A percentile compares a stretch with the other conserved stretches of the same genome.
Conservation (phyloP, 2,113 vertebrate genomes). For the Dromiciops gliroides region DNA sequence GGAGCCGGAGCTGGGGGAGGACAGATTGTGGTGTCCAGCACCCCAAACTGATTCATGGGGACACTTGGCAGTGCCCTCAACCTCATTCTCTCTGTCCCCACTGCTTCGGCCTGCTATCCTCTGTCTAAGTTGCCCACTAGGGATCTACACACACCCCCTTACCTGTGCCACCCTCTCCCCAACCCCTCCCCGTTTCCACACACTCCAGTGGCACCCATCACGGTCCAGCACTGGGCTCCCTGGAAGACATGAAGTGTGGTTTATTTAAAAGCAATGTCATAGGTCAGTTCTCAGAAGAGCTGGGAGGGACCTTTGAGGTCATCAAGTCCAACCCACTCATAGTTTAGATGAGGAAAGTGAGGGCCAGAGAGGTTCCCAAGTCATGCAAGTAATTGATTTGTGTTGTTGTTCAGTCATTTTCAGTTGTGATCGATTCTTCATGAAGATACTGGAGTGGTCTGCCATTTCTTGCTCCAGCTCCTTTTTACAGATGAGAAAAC, state of each 20-base stretch:
- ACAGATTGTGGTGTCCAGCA: not conserved
- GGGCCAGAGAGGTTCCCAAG: not conserved
- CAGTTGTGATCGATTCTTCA: not conserved
- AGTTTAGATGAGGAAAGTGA: not conserved
- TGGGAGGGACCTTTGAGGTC: not conserved
- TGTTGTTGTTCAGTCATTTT: not conserved
- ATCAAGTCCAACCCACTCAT: not conserved
- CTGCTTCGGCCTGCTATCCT: not conserved
- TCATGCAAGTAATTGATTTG: not conserved
- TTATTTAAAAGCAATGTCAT: not conserved
- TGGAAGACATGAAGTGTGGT: not conserved
- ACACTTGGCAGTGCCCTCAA: not conserved
- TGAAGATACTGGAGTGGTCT: not conserved
- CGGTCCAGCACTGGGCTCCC: not conserved
- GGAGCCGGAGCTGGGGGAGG: not conserved
- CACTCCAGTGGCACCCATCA: not conserved
- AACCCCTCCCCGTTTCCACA: not conserved
- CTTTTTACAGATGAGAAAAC: not conserved
- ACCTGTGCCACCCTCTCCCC: not conserved
- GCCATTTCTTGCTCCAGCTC: not conserved
- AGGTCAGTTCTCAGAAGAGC: not conserved
- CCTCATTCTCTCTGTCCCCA: not conserved
- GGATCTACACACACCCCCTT: not conserved
- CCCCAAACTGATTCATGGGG: not conserved
- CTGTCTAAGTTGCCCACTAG: not conserved